Conservation (phyloP, 2,888 invertebrate genomes). For the Agonopterix arenella region DNA sequence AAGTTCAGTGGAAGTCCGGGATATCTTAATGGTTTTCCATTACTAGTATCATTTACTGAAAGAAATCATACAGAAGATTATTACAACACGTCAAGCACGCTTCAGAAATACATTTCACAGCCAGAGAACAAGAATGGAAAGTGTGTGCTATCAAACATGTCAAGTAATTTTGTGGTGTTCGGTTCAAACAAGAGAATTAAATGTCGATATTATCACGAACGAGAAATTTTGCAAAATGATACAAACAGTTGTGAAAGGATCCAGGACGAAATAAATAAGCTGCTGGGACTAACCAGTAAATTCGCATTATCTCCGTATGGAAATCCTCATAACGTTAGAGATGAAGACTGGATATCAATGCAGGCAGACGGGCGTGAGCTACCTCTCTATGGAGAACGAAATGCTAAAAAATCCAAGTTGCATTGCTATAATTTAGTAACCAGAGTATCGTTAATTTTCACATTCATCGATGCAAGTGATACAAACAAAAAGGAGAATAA, state of each 20-base stretch:
- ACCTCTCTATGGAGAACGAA: constrained; percentile 35
- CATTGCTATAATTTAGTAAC: constrained; percentile 49
- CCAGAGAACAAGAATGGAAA: constrained; percentile 56
- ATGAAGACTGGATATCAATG: constrained; percentile 45
- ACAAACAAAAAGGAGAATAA: constrained; percentile 28
- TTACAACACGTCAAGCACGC: constrained; percentile 28
- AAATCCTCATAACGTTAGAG: constrained; percentile 40
- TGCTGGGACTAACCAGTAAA: constrained; percentile 29
- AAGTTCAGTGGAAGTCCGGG: constrained; percentile 86
- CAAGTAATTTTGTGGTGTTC: constrained; percentile 56
- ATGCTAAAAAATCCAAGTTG: constrained; percentile 32
- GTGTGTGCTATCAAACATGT: constrained; percentile 50
- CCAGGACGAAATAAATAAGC: constrained; percentile 33
- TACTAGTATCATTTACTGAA: constrained; percentile 60
- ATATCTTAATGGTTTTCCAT: constrained; percentile 80
- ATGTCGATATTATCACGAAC: constrained; percentile 43
- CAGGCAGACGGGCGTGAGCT: constrained; percentile 17
- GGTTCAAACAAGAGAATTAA: constrained; percentile 63
- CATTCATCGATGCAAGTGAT: constrained; percentile 37
- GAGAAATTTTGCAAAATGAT: constrained; percentile 19
- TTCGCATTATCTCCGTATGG: constrained; percentile 48
- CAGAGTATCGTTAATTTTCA: constrained; percentile 39
- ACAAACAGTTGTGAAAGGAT: constrained; percentile 40
- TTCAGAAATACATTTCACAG: constrained; percentile 24
- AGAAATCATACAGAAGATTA: constrained; percentile 45